Evolutionary conservation across 1,140 invertebrate species (phyloP).

Genomic region (Bathynomus jamesi): DNA sequence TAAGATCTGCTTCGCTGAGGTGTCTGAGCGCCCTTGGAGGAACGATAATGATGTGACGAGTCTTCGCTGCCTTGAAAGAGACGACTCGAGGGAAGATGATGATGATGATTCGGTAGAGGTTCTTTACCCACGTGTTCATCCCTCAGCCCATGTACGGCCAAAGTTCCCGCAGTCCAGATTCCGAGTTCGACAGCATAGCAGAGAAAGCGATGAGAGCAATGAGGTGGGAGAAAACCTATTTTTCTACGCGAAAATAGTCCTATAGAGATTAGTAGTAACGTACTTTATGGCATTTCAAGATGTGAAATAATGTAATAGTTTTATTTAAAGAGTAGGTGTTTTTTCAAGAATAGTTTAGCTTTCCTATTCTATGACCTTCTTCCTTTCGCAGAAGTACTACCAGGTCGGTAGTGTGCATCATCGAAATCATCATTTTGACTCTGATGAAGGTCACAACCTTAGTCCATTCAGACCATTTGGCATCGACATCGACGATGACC

Average conservation of each 20-base stretch:
- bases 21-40: background rate
- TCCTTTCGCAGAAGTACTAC: too few species aligned
- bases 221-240: constrained; percentile 4
- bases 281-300: too few species aligned
- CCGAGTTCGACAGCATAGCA: background rate
- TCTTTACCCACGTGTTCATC: constrained; percentile 6
- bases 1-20: background rate
- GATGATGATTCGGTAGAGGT: background rate
- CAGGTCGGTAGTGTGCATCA: too few species aligned
- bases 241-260: too few species aligned
- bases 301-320: too few species aligned
- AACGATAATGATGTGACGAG: background rate
- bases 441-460: too few species aligned
- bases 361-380: too few species aligned
- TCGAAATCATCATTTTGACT: too few species aligned
- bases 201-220: constrained; percentile 13
- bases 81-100: background rate
- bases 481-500: background rate
- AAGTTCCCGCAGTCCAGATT: background rate
- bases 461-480: too few species aligned
- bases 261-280: too few species aligned
- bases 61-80: background rate
- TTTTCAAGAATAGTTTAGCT: too few species aligned
- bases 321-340: too few species aligned
- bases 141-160: constrained; percentile 6